phyloP scores from a whole-genome alignment of 2,888 invertebrate species.

The Volucella inflata region DNA sequence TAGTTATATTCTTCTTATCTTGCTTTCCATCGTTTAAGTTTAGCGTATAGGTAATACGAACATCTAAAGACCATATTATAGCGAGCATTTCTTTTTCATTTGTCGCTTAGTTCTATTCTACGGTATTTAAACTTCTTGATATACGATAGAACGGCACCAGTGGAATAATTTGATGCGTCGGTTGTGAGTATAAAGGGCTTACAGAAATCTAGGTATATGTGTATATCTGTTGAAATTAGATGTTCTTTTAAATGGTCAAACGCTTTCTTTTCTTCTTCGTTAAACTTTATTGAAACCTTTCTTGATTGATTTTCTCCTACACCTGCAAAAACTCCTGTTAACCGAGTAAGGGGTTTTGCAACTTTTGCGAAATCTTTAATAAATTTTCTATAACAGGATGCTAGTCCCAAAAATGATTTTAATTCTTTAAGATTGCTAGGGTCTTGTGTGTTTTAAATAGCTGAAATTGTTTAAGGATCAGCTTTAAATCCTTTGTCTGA shows the following conservation, averaged over 20 bases:
- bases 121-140: not conserved
- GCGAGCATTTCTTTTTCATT: slow-evolving; percentile 16
- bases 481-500: not conserved
- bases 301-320: slow-evolving; percentile 7
- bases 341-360: not conserved
- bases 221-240: not conserved
- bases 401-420: slow-evolving; percentile 19
- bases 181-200: too few relatives aligned
- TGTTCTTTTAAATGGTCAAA: slow-evolving; percentile 6
- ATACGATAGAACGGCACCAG: slow-evolving; percentile 14
- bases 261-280: slow-evolving; percentile 3
- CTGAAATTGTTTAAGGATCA: slow-evolving; percentile 1
- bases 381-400: slow-evolving; percentile 10
- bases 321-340: not conserved
- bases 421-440: too few relatives aligned
- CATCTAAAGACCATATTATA: slow-evolving; percentile 4
- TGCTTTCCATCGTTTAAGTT: slow-evolving; percentile 12
- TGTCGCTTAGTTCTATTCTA: slow-evolving; percentile 1
- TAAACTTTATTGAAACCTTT: slow-evolving; percentile 7
- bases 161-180: too few relatives aligned
- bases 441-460: not conserved
- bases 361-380: slow-evolving; percentile 5
- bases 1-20: slow-evolving; percentile 4
- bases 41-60: too few relatives aligned
- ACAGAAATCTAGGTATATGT: slow-evolving; percentile 3